These are phyloP conservation scores for Cirrhinus mrigala DNA, from an alignment of 2,797 vertebrate genomes.

Conservation along the genomic window DNA sequence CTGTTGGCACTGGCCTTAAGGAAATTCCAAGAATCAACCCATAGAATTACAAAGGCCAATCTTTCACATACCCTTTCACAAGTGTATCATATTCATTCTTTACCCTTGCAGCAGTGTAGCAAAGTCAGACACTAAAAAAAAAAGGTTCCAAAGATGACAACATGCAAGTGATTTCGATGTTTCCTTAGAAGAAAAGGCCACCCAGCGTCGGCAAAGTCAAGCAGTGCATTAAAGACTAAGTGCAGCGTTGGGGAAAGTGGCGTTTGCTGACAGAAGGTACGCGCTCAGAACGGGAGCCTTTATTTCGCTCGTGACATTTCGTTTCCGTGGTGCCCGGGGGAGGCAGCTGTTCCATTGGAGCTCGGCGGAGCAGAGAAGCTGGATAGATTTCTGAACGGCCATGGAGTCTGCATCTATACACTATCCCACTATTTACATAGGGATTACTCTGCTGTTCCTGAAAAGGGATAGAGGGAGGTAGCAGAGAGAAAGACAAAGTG, in stretches of 20 bases:
- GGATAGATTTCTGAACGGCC: constrained; percentile 46
- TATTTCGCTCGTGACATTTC: constrained; percentile 62
- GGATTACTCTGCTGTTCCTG: constrained; percentile 42
- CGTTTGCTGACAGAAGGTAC: constrained; percentile 52
- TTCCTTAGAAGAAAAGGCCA: constrained; percentile 51
- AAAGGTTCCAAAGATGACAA: constrained; percentile 35
- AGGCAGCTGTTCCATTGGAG: constrained; percentile 42
- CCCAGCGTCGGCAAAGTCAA: constrained; percentile 26
- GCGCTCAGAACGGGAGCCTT: constrained; percentile 50
- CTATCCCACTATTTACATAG: constrained; percentile 37
- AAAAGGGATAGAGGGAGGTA: constrained; percentile 29
- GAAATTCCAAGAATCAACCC: background rate
- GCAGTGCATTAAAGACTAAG: constrained; percentile 45
- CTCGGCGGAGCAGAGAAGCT: constrained; percentile 36
- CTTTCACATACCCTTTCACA: constrained; percentile 1
- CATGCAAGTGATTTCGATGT: constrained; percentile 33
- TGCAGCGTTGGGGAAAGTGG: constrained; percentile 34
- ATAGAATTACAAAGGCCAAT: constrained; percentile 24
- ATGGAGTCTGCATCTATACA: constrained; percentile 34
- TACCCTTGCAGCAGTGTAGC: constrained; percentile 7
- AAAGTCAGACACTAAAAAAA: constrained; percentile 12
- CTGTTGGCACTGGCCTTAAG: background rate
- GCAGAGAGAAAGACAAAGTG: background rate
- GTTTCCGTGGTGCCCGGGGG: constrained; percentile 29
- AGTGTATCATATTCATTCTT: constrained; percentile 25